These are phyloP conservation scores for Hypocryptadius cinnamomeus DNA, from an alignment of 2,113 vertebrate species.

Conservation along the genomic window DNA sequence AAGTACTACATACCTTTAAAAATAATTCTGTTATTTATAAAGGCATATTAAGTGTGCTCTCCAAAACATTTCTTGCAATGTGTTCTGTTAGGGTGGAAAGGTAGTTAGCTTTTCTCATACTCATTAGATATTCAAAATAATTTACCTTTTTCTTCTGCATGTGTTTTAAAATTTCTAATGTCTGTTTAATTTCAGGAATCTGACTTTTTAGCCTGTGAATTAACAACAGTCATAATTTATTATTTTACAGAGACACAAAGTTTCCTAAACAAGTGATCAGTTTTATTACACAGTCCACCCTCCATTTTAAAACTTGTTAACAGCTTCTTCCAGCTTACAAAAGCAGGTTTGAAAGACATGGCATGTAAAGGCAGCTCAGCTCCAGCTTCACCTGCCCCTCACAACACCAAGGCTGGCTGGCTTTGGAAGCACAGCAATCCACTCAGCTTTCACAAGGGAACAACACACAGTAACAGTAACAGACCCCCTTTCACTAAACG, in stretches of 20 bases:
- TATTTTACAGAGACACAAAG: conserved; percentile 31
- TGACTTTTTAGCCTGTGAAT: conserved; percentile 89
- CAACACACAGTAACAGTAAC: neutral
- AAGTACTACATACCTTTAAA: conserved; percentile 54
- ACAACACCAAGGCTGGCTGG: accelerated
- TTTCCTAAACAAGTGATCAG: conserved; percentile 30
- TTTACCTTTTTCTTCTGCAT: conserved; percentile 99
- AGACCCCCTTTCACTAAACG: neutral
- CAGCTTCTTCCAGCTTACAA: neutral
- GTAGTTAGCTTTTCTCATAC: conserved; percentile 40
- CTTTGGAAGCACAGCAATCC: neutral
- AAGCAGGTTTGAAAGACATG: neutral
- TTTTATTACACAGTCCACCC: neutral
- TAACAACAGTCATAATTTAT: conserved; percentile 56
- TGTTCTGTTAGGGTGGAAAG: conserved; percentile 54
- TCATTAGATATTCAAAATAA: conserved; percentile 53
- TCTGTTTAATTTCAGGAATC: conserved; percentile 98
- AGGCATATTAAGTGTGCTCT: conserved; percentile 53
- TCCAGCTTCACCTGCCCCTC: neutral
- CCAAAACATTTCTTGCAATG: conserved; percentile 56
- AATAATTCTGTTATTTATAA: conserved; percentile 56
- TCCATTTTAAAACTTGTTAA: neutral
- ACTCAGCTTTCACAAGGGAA: neutral
- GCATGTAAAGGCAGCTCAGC: neutral
- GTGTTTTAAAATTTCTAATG: conserved; percentile 95